Conservation (phyloP, 2,888 invertebrate species). For the Hypercompe scribonia region DNA sequence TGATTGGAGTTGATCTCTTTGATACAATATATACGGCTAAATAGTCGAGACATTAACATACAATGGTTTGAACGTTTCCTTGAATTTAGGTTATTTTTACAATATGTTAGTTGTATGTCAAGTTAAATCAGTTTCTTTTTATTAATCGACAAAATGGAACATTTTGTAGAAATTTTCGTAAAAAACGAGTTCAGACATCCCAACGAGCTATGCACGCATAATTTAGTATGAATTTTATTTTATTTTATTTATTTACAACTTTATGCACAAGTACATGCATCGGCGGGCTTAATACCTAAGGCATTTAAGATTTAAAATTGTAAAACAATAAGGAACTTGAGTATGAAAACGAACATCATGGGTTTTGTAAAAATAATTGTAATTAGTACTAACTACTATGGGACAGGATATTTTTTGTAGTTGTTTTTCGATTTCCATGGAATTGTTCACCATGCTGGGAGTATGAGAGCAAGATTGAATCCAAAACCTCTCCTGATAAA, state of each 20-base stretch:
- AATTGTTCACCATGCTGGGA: slow-evolving; percentile 22
- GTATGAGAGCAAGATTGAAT: slow-evolving; percentile 43
- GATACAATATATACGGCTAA: not conserved
- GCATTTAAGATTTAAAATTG: too few relatives aligned
- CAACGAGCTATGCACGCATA: not conserved
- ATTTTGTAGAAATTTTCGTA: not conserved
- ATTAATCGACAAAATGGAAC: not conserved
- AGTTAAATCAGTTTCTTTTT: not conserved
- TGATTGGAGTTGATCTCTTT: slow-evolving; percentile 22
- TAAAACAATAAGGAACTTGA: not conserved
- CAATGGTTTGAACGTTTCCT: not conserved
- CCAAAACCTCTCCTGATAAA: slow-evolving; percentile 36
- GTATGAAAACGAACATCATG: not conserved
- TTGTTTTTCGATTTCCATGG: slow-evolving; percentile 28
- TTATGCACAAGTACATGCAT: too few relatives aligned
- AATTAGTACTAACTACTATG: not conserved
- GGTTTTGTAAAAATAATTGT: not conserved
- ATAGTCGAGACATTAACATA: not conserved
- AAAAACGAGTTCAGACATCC: not conserved
- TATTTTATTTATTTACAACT: too few relatives aligned
- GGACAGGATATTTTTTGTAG: not conserved
- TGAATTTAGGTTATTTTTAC: not conserved
- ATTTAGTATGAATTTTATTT: not conserved
- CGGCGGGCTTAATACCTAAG: too few relatives aligned
- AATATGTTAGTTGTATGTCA: not conserved